A percentile compares a stretch with the other conserved stretches of the same genome.
These are phyloP conservation scores for Meriones unguiculatus DNA, from an alignment of 2,113 vertebrate genomes.

Conservation along the genomic window DNA sequence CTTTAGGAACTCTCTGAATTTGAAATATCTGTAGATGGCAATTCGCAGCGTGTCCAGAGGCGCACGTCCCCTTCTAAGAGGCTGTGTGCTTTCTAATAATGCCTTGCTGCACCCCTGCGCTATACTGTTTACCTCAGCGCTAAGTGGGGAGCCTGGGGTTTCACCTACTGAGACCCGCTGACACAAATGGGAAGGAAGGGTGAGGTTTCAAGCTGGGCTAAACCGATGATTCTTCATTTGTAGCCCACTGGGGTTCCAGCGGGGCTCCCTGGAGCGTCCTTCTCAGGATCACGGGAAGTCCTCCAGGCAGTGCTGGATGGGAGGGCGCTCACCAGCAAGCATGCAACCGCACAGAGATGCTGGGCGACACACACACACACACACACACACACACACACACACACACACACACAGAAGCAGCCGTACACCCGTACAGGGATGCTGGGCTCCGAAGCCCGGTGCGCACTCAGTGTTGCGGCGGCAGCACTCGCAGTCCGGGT, in stretches of 20 bases:
- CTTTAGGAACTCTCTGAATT: conserved; percentile 1
- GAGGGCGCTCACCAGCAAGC: neutral
- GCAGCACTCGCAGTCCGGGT: conserved; percentile 93
- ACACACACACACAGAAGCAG: too few relatives aligned
- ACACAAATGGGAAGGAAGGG: neutral
- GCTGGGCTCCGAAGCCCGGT: conserved; percentile 88
- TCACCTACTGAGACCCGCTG: neutral
- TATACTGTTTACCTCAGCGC: neutral
- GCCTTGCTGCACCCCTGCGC: neutral
- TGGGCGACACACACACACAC: conserved; percentile 29
- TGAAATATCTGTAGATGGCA: neutral
- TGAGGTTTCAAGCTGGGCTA: neutral
- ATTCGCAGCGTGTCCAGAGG: neutral
- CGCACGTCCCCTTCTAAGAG: neutral
- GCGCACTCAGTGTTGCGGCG: conserved; percentile 89
- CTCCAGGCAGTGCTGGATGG: neutral
- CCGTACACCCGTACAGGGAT: conserved; percentile 82
- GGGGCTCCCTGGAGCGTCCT: neutral
- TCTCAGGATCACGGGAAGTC: rapidly evolving
- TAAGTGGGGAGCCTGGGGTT: neutral
- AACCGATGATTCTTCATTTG: too few relatives aligned
- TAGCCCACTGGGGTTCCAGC: neutral
- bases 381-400: neutral
- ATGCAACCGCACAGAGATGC: conserved; percentile 81
- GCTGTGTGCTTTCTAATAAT: neutral